Base-by-base conservation (phyloP, 2,113 vertebrate species). In the Seriola quinqueradiata region DNA sequence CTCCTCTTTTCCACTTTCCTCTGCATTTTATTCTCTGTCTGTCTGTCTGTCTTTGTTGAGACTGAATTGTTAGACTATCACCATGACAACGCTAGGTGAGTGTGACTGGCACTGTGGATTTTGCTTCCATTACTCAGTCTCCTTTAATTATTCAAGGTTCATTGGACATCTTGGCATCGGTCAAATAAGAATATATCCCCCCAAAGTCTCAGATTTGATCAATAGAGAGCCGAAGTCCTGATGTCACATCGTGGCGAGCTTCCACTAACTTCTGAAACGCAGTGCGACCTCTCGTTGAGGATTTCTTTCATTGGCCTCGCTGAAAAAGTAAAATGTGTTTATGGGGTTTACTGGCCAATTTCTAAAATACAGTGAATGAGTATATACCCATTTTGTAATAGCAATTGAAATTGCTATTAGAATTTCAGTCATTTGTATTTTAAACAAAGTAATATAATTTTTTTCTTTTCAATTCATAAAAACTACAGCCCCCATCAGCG, bases 81-180 rank as follows among this genome's bases (percentile, higher is more conserved):
- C 57, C 12, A 48, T 83, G 69, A 77, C 71, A 60, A 68, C 6
- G 1, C 8, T 1, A 34, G 70, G 36, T 67, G 55, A 63, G 28
- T 40, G 21, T 63, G 59, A 63, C 59, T 77, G 28, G 23, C 32
- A 11, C 23, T 70, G 57, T 64, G 25, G 21, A 63, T 40, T 66
- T 57, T 63, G 55, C 67, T 46, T 69, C 44, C 16, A 48, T 81
- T 82, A 76, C 48, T 19, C n/a, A 14, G 25, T 46, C 63, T 46
- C 25, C 19, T 72, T 78, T 42, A 59, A 44, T 76, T 82, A 38
- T 77, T 65, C 46, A 19, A 54, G 2, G 69, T 34, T 86, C 32
- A 42, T 10, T 40, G 32, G 25, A 61, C 36, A 48, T 58, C 34
- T 46, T 48, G 5, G 21, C 19, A 25, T 69, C 8, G 3, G 32